A percentile compares a stretch with the other conserved stretches of the same genome.
Conservation (phyloP, 2,113 vertebrate species). For the Synchiropus splendidus region DNA sequence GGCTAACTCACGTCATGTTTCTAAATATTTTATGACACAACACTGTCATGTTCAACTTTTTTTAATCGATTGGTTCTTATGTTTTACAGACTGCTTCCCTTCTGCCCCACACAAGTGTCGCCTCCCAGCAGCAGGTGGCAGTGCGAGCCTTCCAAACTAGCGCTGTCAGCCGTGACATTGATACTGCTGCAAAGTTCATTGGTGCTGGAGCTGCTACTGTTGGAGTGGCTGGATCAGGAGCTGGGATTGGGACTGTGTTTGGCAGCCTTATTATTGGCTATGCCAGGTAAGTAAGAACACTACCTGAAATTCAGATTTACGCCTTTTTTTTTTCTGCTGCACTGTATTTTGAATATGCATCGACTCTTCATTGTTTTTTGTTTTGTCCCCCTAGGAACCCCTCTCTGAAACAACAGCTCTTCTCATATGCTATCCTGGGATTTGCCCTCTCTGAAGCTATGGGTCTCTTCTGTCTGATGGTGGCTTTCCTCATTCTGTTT, state of each 20-base stretch:
- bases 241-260: constrained; percentile 98
- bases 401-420: constrained; percentile 98
- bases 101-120: constrained; percentile 63
- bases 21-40: not conserved
- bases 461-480: constrained; percentile 99
- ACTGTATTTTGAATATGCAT: too few relatives aligned
- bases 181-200: constrained; percentile 98
- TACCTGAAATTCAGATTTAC: too few relatives aligned
- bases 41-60: not conserved
- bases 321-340: too few relatives aligned
- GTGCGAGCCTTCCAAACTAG: constrained; percentile 90
- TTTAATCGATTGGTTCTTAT: not conserved
- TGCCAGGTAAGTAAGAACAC: constrained; percentile 75
- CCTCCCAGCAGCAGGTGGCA: constrained; percentile 66
- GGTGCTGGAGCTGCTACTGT: constrained; percentile 97
- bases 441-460: constrained; percentile 98
- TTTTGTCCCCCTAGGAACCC: constrained; percentile 79
- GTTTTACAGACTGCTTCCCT: constrained; percentile 68
- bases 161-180: constrained; percentile 89
- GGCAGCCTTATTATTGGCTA: constrained; percentile 98
- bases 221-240: constrained; percentile 96
- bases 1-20: not conserved
- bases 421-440: constrained; percentile 97
- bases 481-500: constrained; percentile 97
- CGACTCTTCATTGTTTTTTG: not conserved